Base-by-base conservation (phyloP, 2,888 invertebrate species). In the Amblyjoppa proteus region DNA sequence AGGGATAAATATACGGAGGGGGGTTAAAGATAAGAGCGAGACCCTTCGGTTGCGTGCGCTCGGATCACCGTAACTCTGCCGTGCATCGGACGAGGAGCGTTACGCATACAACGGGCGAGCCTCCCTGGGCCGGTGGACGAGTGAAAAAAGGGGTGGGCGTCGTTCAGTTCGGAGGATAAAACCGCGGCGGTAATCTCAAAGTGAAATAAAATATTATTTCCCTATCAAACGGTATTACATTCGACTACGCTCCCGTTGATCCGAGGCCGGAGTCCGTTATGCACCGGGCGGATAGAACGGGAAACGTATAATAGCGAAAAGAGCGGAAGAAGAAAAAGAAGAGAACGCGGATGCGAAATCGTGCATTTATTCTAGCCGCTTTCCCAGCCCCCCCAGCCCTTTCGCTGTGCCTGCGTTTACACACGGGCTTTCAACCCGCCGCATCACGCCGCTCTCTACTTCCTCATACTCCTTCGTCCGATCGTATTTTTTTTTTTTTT, bases 171-270 rank as follows among this genome's bases (percentile, higher is more conserved):
- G 88, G 74, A 64, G 89, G 89, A 91, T 89, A 90, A 90, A 92
- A 90, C 87, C 87, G 85, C 81, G 87, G 84, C 77, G 85, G 89
- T 90, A 90, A 91, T 91, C 91, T 91, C 87, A 88, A 86, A 88
- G 87, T 84, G 90, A 90, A 92, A 91, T 92, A 92, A 92, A 92
- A 92, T 93, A 93, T 93, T 92, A 92, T 92, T 92, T 92, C 91
- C 91, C 91, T 91, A 92, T 93, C 91, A 92, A 93, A 92, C 89
- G 89, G 90, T 90, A 91, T 90, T 91, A 91, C 90, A 89, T 91
- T 91, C 89, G 90, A 89, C 90, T 90, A 89, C 85, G 89, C 74
- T 81, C 66, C 70, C 77, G 49, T 49, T 77, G 77, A 71, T 81
- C 74, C 78, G 82, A 66, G 64, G 68, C 64, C 68, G 61, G 76